These are phyloP conservation scores for Tachuris rubrigastra DNA, from an alignment of 2,113 vertebrate genomes.

Conservation along the genomic window DNA sequence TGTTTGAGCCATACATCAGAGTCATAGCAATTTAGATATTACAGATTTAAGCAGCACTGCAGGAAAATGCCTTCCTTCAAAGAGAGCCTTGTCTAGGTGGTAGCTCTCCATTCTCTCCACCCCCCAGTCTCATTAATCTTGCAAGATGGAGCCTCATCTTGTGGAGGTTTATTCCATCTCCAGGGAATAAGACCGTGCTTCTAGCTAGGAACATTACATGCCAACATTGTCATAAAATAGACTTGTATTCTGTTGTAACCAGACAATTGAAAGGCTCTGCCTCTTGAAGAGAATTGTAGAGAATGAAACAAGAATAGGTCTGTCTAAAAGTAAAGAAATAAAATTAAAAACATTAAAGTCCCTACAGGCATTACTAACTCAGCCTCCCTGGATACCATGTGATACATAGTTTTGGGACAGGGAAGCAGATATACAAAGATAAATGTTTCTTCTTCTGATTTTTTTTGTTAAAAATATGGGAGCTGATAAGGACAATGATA, in stretches of 20 bases:
- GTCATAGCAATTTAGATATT: neutral
- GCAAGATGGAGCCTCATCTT: neutral
- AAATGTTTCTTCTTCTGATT: neutral
- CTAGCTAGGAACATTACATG: neutral
- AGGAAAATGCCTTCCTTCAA: neutral
- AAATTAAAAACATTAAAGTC: neutral
- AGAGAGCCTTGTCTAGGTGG: neutral
- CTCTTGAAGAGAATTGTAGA: neutral
- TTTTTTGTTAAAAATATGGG: neutral
- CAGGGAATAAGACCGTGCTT: neutral
- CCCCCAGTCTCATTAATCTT: neutral
- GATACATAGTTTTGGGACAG: neutral
- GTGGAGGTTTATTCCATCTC: neutral
- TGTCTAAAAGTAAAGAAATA: neutral
- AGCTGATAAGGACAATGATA: neutral
- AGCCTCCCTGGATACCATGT: neutral
- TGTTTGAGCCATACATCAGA: neutral
- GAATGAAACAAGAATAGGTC: neutral
- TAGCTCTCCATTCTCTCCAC: neutral
- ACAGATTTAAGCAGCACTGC: neutral
- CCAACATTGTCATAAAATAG: neutral
- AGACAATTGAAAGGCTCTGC: neutral
- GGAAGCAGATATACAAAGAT: neutral
- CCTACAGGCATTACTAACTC: neutral
- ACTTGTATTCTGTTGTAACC: neutral